These are phyloP conservation scores for Anabacerthia variegaticeps DNA, from an alignment of 2,797 vertebrate species.

Conservation along the genomic window DNA sequence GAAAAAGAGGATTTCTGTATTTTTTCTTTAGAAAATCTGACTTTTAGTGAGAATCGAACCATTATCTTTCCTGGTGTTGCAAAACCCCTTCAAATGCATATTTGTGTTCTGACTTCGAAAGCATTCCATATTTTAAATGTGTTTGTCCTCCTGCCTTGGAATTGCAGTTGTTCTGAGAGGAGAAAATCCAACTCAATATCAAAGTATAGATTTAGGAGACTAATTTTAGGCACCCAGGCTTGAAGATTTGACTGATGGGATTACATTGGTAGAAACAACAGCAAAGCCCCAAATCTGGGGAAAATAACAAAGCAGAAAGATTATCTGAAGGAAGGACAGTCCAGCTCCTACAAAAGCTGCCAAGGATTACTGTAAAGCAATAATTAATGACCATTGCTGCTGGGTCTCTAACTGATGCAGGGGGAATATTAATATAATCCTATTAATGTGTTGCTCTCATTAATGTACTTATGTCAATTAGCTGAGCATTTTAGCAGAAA, in stretches of 20 bases:
- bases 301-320: slow-evolving; percentile 44
- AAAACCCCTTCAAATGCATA: neutral
- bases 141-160: neutral
- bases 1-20: neutral
- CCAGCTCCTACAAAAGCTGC: slow-evolving; percentile 30
- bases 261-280: neutral
- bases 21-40: neutral
- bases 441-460: slow-evolving; percentile 65
- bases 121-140: neutral
- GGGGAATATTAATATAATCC: slow-evolving; percentile 72
- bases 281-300: neutral
- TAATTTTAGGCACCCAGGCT: neutral
- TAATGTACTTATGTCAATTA: slow-evolving; percentile 76
- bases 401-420: slow-evolving; percentile 62
- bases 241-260: neutral
- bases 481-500: slow-evolving; percentile 71
- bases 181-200: neutral
- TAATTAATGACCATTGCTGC: slow-evolving; percentile 59
- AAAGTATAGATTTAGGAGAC: neutral
- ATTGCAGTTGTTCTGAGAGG: neutral
- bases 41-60: neutral
- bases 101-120: neutral
- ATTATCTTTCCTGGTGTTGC: neutral
- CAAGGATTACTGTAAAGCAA: slow-evolving; percentile 58
- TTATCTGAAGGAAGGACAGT: slow-evolving; percentile 29